These are phyloP conservation scores for Squalus acanthias DNA, from an alignment of 2,797 vertebrate genomes.

Conservation along the genomic window DNA sequence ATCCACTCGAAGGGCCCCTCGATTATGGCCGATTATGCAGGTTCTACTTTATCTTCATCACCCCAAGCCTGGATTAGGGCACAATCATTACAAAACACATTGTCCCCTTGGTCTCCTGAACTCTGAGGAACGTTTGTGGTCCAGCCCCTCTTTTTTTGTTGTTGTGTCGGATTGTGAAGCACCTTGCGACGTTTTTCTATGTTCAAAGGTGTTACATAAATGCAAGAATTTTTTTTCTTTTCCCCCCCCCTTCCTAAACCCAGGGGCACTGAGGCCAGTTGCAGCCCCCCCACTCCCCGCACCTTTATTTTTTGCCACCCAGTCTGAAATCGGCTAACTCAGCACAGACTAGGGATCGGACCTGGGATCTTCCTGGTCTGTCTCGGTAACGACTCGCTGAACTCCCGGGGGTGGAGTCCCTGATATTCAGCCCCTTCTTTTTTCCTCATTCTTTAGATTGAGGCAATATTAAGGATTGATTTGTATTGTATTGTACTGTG, in stretches of 20 bases:
- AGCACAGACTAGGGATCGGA: background rate
- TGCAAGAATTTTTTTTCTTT: background rate
- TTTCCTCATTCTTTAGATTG: background rate
- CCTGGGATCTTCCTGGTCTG: background rate
- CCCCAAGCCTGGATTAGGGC: too few relatives aligned
- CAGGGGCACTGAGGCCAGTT: background rate
- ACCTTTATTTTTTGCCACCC: background rate
- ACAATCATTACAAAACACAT: too few relatives aligned
- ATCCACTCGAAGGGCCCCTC: too few relatives aligned
- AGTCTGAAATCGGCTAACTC: background rate
- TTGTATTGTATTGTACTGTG: background rate
- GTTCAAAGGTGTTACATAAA: background rate
- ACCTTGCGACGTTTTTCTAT: background rate
- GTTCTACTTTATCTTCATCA: too few relatives aligned
- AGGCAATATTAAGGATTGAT: background rate
- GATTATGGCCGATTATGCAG: too few relatives aligned
- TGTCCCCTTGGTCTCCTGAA: background rate
- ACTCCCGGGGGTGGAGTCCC: too few relatives aligned
- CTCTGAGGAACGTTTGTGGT: background rate
- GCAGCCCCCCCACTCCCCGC: background rate
- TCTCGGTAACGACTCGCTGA: too few relatives aligned
- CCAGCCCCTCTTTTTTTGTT: background rate
- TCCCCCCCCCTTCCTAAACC: background rate
- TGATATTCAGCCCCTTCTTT: background rate
- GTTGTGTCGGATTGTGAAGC: background rate